These are phyloP conservation scores for Colostygia pectinataria DNA, from an alignment of 2,888 invertebrate species.

Conservation along the genomic window DNA sequence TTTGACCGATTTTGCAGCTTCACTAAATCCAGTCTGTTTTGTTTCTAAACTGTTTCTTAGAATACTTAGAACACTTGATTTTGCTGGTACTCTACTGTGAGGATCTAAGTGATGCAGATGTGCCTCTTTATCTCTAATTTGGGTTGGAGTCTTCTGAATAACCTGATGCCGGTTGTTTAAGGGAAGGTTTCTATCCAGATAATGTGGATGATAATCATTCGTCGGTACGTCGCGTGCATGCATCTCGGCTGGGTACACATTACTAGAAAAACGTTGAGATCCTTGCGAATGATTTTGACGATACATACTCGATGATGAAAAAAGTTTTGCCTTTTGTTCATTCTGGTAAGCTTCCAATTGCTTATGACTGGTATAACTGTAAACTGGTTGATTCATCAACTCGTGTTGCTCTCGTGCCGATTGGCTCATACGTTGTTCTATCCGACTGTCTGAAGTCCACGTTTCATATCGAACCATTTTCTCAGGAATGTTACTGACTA, in stretches of 20 bases:
- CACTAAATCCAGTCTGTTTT: conserved; percentile 79
- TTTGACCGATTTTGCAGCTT: conserved; percentile 77
- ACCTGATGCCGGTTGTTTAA: conserved; percentile 63
- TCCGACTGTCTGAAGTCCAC: conserved; percentile 72
- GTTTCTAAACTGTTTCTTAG: conserved; percentile 88
- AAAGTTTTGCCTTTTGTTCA: conserved; percentile 58
- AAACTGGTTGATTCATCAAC: conserved; percentile 71
- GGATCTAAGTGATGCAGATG: conserved; percentile 59
- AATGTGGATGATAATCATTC: conserved; percentile 62
- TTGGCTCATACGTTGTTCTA: conserved; percentile 65
- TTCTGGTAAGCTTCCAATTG: conserved; percentile 71
- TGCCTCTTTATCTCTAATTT: conserved; percentile 51
- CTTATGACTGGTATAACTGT: conserved; percentile 72
- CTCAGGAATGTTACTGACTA: conserved; percentile 77
- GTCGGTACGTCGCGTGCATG: conserved; percentile 49
- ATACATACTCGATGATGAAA: conserved; percentile 45
- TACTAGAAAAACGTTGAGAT: conserved; percentile 59
- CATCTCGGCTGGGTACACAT: conserved; percentile 53
- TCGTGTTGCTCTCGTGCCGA: conserved; percentile 71
- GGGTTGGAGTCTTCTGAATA: conserved; percentile 69
- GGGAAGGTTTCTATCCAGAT: conserved; percentile 60
- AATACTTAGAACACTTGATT: conserved; percentile 87
- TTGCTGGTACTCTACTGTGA: conserved; percentile 80
- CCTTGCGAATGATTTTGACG: conserved; percentile 57
- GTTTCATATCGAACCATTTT: conserved; percentile 75